phyloP scores from a whole-genome alignment of 64 coral and sea anemone genomes.

The Pachyseris speciosa region DNA sequence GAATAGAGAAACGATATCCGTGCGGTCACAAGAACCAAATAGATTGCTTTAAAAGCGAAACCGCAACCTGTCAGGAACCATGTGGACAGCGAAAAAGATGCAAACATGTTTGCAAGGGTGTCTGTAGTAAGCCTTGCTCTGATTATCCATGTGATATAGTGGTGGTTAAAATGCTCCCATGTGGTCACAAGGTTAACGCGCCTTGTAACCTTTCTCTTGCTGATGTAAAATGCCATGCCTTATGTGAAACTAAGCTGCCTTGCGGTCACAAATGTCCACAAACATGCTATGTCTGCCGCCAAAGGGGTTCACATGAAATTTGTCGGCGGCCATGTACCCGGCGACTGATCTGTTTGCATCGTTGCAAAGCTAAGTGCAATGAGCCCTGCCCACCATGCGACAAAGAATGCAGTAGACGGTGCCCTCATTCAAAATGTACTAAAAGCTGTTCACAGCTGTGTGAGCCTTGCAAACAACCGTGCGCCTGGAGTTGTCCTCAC shows the following conservation, averaged over 20 bases:
- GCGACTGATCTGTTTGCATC: conserved; percentile 58
- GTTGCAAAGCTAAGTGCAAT: conserved; percentile 53
- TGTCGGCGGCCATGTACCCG: conserved; percentile 58
- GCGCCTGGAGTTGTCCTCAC: conserved; percentile 63
- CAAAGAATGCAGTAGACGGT: conserved; percentile 54
- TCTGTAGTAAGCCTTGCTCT: conserved; percentile 44
- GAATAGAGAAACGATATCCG: conserved; percentile 18
- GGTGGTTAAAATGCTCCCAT: conserved; percentile 33
- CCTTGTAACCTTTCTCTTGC: conserved; percentile 29
- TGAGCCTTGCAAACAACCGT: conserved; percentile 36
- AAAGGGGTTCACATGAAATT: conserved; percentile 55
- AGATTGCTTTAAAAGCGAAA: conserved; percentile 9
- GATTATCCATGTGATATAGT: conserved; percentile 15
- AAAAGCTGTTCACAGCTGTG: conserved; percentile 42
- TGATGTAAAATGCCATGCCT: neutral
- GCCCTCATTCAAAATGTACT: conserved; percentile 47
- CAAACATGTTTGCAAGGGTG: conserved; percentile 13
- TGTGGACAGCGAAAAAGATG: conserved; percentile 11
- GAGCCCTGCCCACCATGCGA: conserved; percentile 73
- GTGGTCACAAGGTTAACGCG: conserved; percentile 57
- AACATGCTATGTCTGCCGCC: conserved; percentile 23
- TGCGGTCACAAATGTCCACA: conserved; percentile 77
- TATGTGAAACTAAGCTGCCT: conserved; percentile 32
- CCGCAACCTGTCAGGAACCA: conserved; percentile 3
- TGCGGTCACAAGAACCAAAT: conserved; percentile 51